phyloP scores from a whole-genome alignment of 2,113 vertebrate genomes.

The Sorex araneus region DNA sequence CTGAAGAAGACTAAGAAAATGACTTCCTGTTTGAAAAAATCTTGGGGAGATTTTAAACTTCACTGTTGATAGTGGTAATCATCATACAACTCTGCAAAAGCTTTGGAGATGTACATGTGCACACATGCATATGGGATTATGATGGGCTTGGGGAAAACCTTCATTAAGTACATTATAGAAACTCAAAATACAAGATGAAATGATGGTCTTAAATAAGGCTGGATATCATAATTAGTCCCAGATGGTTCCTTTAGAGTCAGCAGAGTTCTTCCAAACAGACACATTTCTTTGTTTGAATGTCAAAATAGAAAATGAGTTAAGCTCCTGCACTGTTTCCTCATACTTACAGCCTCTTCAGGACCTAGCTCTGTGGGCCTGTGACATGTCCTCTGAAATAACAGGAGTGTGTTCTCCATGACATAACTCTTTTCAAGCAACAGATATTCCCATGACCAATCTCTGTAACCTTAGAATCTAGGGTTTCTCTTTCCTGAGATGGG shows the following conservation, averaged over 20 bases:
- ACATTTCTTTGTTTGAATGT: conserved; percentile 73
- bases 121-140: background rate
- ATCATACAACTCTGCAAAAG: conserved; percentile 1
- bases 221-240: conserved; percentile 66
- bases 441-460: background rate
- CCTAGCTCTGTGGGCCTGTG: background rate
- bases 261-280: conserved; percentile 61
- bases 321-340: conserved; percentile 13
- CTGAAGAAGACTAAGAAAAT: conserved; percentile 60
- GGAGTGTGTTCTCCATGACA: background rate
- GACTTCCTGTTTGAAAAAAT: conserved; percentile 54
- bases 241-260: conserved; percentile 70
- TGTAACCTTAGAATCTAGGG: background rate
- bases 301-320: conserved; percentile 56
- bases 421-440: background rate
- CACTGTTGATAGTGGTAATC: background rate
- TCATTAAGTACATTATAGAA: conserved; percentile 61
- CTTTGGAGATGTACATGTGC: background rate
- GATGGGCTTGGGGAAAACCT: background rate
- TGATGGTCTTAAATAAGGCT: conserved; percentile 55
- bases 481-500: conserved; percentile 21
- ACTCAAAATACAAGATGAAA: conserved; percentile 70
- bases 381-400: background rate
- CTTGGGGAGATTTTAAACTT: conserved; percentile 20
- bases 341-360: background rate